phyloP scores from a whole-genome alignment of 2,113 vertebrate genomes.

The Gnathonemus echidnorhynchus region DNA sequence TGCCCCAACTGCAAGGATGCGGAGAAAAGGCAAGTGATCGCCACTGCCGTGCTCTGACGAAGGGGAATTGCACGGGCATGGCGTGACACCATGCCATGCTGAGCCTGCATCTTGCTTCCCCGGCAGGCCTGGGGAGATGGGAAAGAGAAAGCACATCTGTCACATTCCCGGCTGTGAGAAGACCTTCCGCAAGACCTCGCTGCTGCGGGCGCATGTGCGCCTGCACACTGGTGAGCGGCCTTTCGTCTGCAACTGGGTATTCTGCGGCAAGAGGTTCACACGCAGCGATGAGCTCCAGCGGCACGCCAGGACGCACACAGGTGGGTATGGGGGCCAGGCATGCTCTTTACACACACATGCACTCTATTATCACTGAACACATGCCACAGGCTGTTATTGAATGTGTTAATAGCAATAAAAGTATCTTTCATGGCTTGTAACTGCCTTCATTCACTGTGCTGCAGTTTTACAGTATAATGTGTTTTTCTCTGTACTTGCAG shows the following conservation, averaged over 20 bases:
- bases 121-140: slow-evolving; percentile 77
- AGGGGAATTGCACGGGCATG: not conserved
- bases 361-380: not conserved
- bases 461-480: not conserved
- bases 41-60: not conserved
- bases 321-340: slow-evolving; percentile 48
- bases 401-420: not conserved
- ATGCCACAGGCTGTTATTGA: not conserved
- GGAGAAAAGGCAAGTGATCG: slow-evolving; percentile 73
- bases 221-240: slow-evolving; percentile 90
- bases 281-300: slow-evolving; percentile 90
- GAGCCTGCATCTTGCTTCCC: not conserved
- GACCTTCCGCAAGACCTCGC: slow-evolving; percentile 89
- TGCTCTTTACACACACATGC: not conserved
- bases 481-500: slow-evolving; percentile 48
- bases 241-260: slow-evolving; percentile 93
- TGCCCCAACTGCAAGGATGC: slow-evolving; percentile 97
- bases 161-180: slow-evolving; percentile 89
- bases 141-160: slow-evolving; percentile 94
- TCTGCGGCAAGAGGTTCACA: slow-evolving; percentile 92
- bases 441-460: not conserved
- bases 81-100: not conserved
- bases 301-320: slow-evolving; percentile 91
- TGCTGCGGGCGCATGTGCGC: slow-evolving; percentile 87
- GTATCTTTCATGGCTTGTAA: not conserved